These are phyloP conservation scores for Diachasmimorpha longicaudata DNA, from an alignment of 1,140 invertebrate species.

Conservation along the genomic window DNA sequence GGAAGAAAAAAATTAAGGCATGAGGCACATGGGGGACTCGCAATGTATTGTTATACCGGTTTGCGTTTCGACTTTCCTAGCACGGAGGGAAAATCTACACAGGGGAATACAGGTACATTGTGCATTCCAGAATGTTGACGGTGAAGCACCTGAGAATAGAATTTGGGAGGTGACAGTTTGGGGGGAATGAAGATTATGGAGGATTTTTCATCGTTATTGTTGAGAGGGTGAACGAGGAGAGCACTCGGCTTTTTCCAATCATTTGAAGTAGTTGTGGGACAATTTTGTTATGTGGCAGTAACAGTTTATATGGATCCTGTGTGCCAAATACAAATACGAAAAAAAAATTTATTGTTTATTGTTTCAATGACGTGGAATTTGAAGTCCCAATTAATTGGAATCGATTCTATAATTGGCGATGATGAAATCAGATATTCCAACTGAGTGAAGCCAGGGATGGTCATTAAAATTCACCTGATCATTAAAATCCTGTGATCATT, in stretches of 20 bases:
- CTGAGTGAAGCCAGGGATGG: no score
- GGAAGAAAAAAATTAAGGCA: neutral
- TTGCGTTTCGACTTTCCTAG: neutral
- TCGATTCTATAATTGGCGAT: no score
- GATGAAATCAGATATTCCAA: no score
- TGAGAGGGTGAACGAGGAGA: neutral
- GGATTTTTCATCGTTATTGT: neutral
- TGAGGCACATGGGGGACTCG: neutral
- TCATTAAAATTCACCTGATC: no score
- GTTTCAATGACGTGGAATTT: no score
- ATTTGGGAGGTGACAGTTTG: neutral
- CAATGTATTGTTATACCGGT: neutral
- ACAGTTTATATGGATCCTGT: no score
- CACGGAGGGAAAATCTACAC: slow-evolving; percentile 7
- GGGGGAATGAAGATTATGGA: neutral
- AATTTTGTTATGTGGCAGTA: neutral
- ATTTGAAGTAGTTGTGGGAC: neutral
- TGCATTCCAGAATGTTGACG: slow-evolving; percentile 2
- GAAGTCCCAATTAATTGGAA: no score
- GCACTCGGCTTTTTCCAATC: neutral
- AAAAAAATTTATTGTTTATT: no score
- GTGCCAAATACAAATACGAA: no score
- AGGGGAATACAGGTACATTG: slow-evolving; percentile 8
- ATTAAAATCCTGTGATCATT: no score
- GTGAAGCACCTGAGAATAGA: neutral